These are phyloP conservation scores for Eupithecia centaureata DNA, from an alignment of 2,888 invertebrate genomes.

Conservation along the genomic window DNA sequence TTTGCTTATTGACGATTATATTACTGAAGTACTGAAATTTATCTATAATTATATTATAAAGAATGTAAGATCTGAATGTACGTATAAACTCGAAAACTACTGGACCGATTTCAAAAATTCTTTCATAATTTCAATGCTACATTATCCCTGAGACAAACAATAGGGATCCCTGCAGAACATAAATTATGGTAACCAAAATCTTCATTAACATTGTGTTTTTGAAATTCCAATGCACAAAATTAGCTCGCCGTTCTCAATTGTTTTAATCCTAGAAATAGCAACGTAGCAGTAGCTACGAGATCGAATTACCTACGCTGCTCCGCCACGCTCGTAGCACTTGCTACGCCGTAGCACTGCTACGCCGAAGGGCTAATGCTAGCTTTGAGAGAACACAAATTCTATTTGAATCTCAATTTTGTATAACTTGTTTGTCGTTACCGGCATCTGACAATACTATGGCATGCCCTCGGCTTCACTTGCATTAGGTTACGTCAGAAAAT, in stretches of 20 bases:
- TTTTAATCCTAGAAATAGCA: neutral
- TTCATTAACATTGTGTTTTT: neutral
- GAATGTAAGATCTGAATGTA: too few relatives aligned
- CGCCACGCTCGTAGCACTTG: constrained; percentile 23
- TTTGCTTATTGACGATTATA: too few relatives aligned
- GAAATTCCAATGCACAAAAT: neutral
- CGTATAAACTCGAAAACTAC: too few relatives aligned
- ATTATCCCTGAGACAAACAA: too few relatives aligned
- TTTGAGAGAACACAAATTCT: constrained; percentile 7
- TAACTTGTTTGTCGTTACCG: neutral
- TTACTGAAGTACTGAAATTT: too few relatives aligned
- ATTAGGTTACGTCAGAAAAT: neutral
- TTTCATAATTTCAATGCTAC: too few relatives aligned
- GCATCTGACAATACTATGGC: neutral
- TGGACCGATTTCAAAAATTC: too few relatives aligned
- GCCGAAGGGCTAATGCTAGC: neutral
- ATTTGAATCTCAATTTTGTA: neutral
- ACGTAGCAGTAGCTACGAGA: constrained; percentile 19
- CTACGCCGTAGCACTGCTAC: constrained; percentile 12
- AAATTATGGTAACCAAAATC: neutral
- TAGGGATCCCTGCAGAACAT: too few relatives aligned
- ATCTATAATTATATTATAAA: too few relatives aligned
- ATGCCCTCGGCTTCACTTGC: neutral
- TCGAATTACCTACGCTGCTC: constrained; percentile 19
- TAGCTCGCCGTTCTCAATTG: neutral